Base-by-base conservation (phyloP, 1,140 invertebrate species). In the Drosophila novamexicana region DNA sequence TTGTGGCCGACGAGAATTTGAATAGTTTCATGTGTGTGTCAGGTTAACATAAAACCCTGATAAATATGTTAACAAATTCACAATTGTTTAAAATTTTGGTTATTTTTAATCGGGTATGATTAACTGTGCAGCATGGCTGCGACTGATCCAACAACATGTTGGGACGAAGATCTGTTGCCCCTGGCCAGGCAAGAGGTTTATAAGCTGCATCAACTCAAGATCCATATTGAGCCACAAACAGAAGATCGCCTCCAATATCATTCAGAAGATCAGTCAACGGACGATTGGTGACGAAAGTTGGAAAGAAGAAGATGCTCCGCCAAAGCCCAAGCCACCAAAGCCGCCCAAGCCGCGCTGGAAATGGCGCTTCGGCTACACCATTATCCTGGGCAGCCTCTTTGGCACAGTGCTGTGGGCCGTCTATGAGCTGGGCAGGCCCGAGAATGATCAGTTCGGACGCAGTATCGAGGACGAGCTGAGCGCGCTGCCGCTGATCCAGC, bases 401-500 rank as follows among this genome's bases (percentile, higher is more conserved):
- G 91, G 93, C 6, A 89, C 92, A 53, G 90, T 93, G 7, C 92
- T 94, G 42, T 92, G 95, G 81, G 91, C 94, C 10, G 90, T 96
- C 53, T 95, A 94, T 77, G 94, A 95, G 93, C 93, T 95, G 93
- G 96, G 96, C 10, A 94, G 94, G 18, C 97, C 97, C 0, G 93
- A 94, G 18, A 92, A 93, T 37, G 97, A 97, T 86, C 94, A 95
- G 45, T 93, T 96, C 16, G 97, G 97, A 9, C 94, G 95, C 58
- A 72, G 94, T 47, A 94, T 98, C 18, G 94, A 95, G 90, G 97
- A 98, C 94, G 96, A 98, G 93, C 97, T 96, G 89, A 95, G 94
- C 37, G 77, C 95, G 56, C 93, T 96, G 92, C 95, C 97, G 32
- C 90, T 94, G 6, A 85, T 95, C 10, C 90, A 95, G 73, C 96